Conservation (phyloP, 2,113 vertebrate species). For the Phodopus roborovskii region DNA sequence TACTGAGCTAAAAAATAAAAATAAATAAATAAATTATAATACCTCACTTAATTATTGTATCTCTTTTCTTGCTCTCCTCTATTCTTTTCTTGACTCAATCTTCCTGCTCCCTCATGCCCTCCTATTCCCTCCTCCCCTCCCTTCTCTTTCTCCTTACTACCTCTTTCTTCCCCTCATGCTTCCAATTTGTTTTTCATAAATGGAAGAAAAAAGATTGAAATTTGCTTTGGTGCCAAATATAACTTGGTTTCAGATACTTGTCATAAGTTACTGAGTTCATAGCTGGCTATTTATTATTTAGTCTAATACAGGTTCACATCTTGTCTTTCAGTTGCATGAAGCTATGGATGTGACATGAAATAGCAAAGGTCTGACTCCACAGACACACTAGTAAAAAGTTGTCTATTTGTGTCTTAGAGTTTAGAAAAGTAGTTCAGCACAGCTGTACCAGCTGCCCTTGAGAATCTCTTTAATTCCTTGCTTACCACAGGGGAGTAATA, state of each 20-base stretch:
- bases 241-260: not conserved
- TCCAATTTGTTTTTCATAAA: not conserved
- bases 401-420: slow-evolving; percentile 20
- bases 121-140: too few relatives aligned
- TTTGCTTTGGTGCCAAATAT: not conserved
- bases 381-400: not conserved
- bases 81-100: too few relatives aligned
- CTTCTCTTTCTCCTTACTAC: too few relatives aligned
- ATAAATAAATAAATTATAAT: too few relatives aligned
- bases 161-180: too few relatives aligned
- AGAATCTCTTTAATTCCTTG: slow-evolving; percentile 52
- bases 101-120: too few relatives aligned
- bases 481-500: slow-evolving; percentile 34
- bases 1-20: too few relatives aligned
- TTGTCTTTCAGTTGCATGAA: not conserved
- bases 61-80: too few relatives aligned
- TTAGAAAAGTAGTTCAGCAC: slow-evolving; percentile 58
- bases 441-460: slow-evolving; percentile 60
- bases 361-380: slow-evolving; percentile 11
- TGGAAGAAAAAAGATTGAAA: not conserved
- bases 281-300: not conserved
- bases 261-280: too few relatives aligned
- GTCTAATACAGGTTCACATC: not conserved
- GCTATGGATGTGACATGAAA: not conserved
- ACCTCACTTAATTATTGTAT: too few relatives aligned